Conservation (phyloP, 2,888 invertebrate genomes). For the Argyra leucocephala region DNA sequence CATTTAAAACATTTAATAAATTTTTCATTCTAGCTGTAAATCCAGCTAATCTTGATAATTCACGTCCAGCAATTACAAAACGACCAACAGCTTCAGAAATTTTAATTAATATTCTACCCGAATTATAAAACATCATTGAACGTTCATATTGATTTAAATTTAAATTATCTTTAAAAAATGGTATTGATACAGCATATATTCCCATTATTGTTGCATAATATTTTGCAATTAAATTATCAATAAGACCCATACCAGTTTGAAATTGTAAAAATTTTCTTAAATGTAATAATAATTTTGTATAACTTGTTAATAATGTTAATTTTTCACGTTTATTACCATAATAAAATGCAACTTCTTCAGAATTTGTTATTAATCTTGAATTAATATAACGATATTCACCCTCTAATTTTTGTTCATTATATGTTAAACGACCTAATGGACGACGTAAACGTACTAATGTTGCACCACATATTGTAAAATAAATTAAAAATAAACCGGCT, state of each 20-base stretch:
- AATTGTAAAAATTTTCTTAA: constrained; percentile 80
- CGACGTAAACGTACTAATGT: constrained; percentile 76
- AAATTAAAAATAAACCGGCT: constrained; percentile 78
- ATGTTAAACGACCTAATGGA: constrained; percentile 80
- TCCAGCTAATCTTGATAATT: constrained; percentile 54
- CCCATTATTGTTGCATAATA: constrained; percentile 95
- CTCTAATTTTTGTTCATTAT: constrained; percentile 92
- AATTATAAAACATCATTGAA: too few species aligned
- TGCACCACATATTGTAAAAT: constrained; percentile 77
- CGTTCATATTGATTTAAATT: too few species aligned
- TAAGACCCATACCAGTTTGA: constrained; percentile 80
- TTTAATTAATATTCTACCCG: neutral
- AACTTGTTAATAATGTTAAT: constrained; percentile 75
- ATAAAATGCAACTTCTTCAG: constrained; percentile 72
- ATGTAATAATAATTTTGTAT: constrained; percentile 77
- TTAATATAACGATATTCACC: constrained; percentile 97
- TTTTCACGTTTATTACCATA: constrained; percentile 81
- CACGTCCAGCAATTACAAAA: constrained; percentile 79
- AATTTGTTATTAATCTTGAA: constrained; percentile 90
- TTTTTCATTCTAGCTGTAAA: constrained; percentile 90
- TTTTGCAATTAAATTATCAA: constrained; percentile 94
- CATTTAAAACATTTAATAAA: constrained; percentile 71
- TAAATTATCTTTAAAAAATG: constrained; percentile 66
- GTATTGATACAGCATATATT: constrained; percentile 87
- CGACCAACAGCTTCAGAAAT: constrained; percentile 70